Evolutionary conservation across 2,888 invertebrate genomes (phyloP).

Genomic region (Dasypogon diadema): DNA sequence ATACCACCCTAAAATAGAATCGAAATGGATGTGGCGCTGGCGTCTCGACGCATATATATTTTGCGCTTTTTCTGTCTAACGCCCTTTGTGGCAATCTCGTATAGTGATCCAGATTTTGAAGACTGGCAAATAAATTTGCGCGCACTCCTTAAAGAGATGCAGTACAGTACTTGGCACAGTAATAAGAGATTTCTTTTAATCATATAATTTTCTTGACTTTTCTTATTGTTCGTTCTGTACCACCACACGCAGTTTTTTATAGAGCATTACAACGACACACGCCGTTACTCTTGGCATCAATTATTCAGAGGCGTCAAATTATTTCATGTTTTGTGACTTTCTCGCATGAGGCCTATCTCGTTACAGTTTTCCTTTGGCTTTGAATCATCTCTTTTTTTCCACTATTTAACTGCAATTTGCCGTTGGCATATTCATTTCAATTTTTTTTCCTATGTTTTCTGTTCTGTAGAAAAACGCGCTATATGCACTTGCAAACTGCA

Average conservation of each 20-base stretch:
- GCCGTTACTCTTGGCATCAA: constrained; percentile 44
- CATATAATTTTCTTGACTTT: not conserved
- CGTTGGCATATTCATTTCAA: constrained; percentile 21
- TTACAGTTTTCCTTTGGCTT: constrained; percentile 34
- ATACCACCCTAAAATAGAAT: not conserved
- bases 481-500: not conserved
- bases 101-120: not conserved
- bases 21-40: not conserved
- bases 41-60: not conserved
- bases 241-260: not conserved
- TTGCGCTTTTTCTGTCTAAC: not conserved
- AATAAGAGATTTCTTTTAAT: too few relatives aligned
- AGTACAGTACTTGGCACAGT: not conserved
- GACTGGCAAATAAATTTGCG: not conserved
- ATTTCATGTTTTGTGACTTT: constrained; percentile 50
- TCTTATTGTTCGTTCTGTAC: not conserved
- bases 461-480: constrained; percentile 1
- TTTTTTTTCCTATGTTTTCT: not conserved
- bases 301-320: constrained; percentile 51
- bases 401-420: constrained; percentile 16
- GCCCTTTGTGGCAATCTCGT: not conserved
- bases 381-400: not conserved
- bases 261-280: not conserved
- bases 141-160: not conserved
- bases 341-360: constrained; percentile 33